phyloP scores from a whole-genome alignment of 1,140 invertebrate species.

The Ips typographus region DNA sequence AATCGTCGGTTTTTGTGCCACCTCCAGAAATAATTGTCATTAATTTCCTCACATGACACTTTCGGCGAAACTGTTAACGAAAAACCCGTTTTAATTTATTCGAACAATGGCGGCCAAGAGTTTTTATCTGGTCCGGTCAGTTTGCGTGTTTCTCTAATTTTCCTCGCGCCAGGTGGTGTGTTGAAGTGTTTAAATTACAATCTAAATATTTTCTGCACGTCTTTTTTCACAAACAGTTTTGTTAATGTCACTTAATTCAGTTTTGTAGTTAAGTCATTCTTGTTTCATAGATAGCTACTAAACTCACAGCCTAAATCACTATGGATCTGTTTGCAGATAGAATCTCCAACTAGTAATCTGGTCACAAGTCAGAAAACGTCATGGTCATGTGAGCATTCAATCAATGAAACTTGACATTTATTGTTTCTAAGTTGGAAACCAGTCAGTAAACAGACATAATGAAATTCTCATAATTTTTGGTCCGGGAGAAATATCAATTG shows the following conservation, averaged over 20 bases:
- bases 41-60: constrained; percentile 33
- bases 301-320: too few species aligned
- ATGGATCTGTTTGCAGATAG: too few species aligned
- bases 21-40: constrained; percentile 34
- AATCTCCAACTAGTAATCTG: too few species aligned
- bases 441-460: too few species aligned
- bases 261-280: too few species aligned
- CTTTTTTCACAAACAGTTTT: neutral
- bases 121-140: constrained; percentile 36
- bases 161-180: constrained; percentile 21
- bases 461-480: too few species aligned
- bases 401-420: too few species aligned
- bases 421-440: too few species aligned
- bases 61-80: constrained; percentile 19
- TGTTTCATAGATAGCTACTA: too few species aligned
- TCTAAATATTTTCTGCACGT: constrained; percentile 5
- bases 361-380: too few species aligned
- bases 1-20: constrained; percentile 31
- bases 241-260: neutral
- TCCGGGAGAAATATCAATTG: too few species aligned
- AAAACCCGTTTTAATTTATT: constrained; percentile 34
- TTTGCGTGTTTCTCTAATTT: constrained; percentile 30
- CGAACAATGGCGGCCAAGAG: constrained; percentile 27
- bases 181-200: constrained; percentile 18
- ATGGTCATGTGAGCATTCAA: too few species aligned